phyloP scores from a whole-genome alignment of 2,888 invertebrate species.

The Taphrorychus bicolor region DNA sequence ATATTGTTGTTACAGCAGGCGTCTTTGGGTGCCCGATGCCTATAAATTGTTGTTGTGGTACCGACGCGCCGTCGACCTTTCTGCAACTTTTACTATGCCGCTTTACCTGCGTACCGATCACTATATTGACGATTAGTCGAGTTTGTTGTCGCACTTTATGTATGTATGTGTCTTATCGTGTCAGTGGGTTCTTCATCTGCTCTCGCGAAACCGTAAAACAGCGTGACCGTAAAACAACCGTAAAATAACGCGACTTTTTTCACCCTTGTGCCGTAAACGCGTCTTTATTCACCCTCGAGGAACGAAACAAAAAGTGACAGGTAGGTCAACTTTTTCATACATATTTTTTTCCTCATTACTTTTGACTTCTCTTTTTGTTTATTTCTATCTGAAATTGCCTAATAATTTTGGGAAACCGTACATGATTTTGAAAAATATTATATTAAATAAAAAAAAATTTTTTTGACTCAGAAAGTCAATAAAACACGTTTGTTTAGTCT shows the following conservation, averaged over 20 bases:
- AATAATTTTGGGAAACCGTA: no score
- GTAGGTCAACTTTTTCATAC: no score
- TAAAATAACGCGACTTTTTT: conserved; percentile 22
- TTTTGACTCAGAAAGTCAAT: no score
- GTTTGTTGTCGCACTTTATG: conserved; percentile 20
- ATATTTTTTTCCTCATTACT: no score
- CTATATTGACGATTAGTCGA: conserved; percentile 26
- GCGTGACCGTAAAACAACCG: no score
- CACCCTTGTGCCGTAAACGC: conserved; percentile 9
- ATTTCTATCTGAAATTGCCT: no score
- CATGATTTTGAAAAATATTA: no score
- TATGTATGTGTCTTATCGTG: conserved; percentile 40
- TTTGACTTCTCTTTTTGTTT: no score
- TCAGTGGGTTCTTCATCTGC: conserved; percentile 39
- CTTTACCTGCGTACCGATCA: conserved; percentile 22
- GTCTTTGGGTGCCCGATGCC: not conserved
- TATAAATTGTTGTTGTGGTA: conserved; percentile 28
- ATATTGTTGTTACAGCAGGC: not conserved
- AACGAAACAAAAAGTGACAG: conserved; percentile 25
- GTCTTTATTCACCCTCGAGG: conserved; percentile 6
- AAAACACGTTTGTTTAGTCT: no score
- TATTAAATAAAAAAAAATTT: no score
- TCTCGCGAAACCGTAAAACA: conserved; percentile 2
- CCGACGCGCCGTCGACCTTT: conserved; percentile 23
- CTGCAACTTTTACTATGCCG: conserved; percentile 28